Base-by-base conservation (phyloP, 1,140 invertebrate species). In the Euwallacea similis region DNA sequence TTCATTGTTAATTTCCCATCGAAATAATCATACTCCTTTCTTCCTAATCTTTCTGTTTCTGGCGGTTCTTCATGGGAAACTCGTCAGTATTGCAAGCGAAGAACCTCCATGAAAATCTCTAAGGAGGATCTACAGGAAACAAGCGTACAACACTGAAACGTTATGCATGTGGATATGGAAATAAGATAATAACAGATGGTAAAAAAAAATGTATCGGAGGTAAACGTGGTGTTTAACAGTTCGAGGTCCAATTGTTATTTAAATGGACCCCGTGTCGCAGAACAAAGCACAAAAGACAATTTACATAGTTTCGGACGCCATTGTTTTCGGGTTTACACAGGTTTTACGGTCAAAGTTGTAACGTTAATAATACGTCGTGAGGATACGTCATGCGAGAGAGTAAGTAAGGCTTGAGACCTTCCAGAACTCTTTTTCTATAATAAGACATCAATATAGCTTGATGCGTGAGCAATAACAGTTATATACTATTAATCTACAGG, bases 271-370 rank as follows among this genome's bases (percentile, higher is more conserved):
- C 16, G 2, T 53, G 56, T 56, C 16, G 55, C 56, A 69, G 43
- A 69, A 60, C 66, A 61, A 69, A 61, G 59, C 43, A 69, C 66
- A 69, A 69, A 69, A 69, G 66, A 44, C 47, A 47, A 69, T 69
- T 69, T 69, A 69, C 66, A 69, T 69, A 69, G 66, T 69, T 69
- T 69, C 61, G 56, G 66, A 69, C 43, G 56, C 21, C 66, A 61
- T 69, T 69, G 66, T 69, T 69, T 69, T 42, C 59, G 7, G 8
- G 42, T 50, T 58, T 41, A 50, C 62, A 41, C 10, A 53, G 56
- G 43, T 66, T 66, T 66, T 66, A 55, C 64, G 64, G 50, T 66
- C 64, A 55, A 64, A 9, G 62, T 64, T 21, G 16, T 33, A 46
- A 33, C 43, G 42, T 64, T 21, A 46, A 64, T 21, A 66, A n/a